Evolutionary conservation across 2,888 invertebrate species (phyloP), one percentile per base, ranked within the genome.

Genomic region (Syrista parreyssii): DNA sequence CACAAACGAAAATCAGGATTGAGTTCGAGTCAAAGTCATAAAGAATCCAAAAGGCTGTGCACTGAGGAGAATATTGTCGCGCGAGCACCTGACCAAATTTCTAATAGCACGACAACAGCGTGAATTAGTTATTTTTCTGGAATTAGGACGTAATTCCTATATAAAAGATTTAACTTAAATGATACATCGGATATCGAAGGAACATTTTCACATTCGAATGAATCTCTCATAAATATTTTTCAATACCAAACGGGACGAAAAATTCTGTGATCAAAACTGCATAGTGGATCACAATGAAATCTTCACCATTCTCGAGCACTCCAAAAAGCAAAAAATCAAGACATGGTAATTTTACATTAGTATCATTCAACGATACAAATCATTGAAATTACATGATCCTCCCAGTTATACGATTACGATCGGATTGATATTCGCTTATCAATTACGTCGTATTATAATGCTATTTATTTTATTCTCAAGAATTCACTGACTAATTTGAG

Each of bases 1-100:
- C 86, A 89, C 75, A 90, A 90, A 78, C 85, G 89, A 68, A 90
- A 90, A 80, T 83, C 85, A 1, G 88, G 86, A 72, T 86, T 86
- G 1, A 79, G 83, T 68, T 87, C 88, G 15, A 82, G 79, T 40
- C 81, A 82, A 68, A 76, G 77, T 30, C 85, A 84, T 12, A 86
- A 84, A 68, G 88, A 89, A 35, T 33, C 83, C 15, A 90, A 90
- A 78, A 88, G 86, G 82, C 55, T 83, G 32, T 86, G 87, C 72
- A 80, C 79, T 15, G 87, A 87, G 15, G 86, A 86, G 30, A 76
- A 83, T 35, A 74, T 75, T 34, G 74, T 69, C 34, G 68, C 76
- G 30, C 80, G 76, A 74, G 80, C 79, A 68, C 32, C 80, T 12
- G 84, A 84, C 68, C 81, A 82, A 80, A 81, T 75, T 55, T 74